Evolutionary conservation across 2,113 vertebrate genomes (phyloP), one percentile per base, ranked within the genome.

Genomic region (Bucco capensis): DNA sequence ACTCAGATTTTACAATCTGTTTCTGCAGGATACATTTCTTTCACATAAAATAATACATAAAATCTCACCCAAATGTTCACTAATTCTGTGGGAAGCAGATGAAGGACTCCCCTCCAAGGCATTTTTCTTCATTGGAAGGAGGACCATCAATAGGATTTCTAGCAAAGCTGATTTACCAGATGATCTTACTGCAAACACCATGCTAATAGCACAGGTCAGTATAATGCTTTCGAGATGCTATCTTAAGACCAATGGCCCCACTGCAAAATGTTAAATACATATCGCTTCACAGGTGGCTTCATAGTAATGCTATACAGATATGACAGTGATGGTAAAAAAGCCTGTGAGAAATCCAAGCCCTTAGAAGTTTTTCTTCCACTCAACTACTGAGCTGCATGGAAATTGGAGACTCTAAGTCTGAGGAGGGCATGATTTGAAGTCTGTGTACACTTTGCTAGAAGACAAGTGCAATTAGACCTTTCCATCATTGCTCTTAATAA

Each of bases 381-480:
- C 53, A 56, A 0, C 44, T 53, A 9, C 49, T 6, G 65, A 49
- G 71, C 54, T 88, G 14, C 71, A 30, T 47, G 80, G 72, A 73
- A 80, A 90, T 18, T 65, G 54, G 35, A 44, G 75, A 72, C 58
- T 21, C 60, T 46, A 73, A 28, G 46, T 10, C 30, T 73, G 54
- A 67, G 53, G n/a, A 60, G 75, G 49, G 49, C 64, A 38, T 72
- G 72, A 83, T 92, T 92, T 83, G 92, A 49, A 94, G 91, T 24
- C 80, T 51, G 51, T 38, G 47, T 79, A 46, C 49, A 65, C 57
- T 54, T 5, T 51, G 79, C 47, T 89, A 67, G 82, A 50, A 88
- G 71, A 79, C 75, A 89, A 53, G 57, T 79, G 44, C 79, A 76
- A 70, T 22, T 83, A 58, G 57, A 56, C 28, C 67, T 73, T 64